A percentile compares a stretch with the other conserved stretches of the same genome.
Conservation (phyloP, 2,888 invertebrate genomes). For the Ochropacha duplaris region DNA sequence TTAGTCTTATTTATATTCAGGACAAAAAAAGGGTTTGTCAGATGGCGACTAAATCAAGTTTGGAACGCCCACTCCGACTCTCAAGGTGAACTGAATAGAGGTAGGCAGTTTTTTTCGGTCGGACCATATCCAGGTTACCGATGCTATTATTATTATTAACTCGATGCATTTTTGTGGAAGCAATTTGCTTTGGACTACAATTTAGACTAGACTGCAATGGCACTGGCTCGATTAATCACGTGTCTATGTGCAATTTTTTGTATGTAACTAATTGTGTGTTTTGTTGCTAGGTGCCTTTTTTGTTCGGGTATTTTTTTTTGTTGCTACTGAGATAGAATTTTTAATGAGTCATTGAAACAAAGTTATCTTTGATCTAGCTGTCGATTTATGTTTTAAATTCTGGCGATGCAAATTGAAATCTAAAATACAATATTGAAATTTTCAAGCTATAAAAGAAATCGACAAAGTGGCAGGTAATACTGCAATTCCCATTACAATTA, state of each 20-base stretch:
- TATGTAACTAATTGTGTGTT: conserved; percentile 30
- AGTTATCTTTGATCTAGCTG: conserved; percentile 1
- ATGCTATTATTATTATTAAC: conserved; percentile 48
- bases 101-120: conserved; percentile 56
- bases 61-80: conserved; percentile 67
- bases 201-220: conserved; percentile 50
- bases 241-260: conserved; percentile 43
- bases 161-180: conserved; percentile 27
- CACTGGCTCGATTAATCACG: conserved; percentile 51
- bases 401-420: background rate
- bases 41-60: conserved; percentile 79
- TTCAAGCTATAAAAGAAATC: background rate
- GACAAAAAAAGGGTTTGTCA: conserved; percentile 80
- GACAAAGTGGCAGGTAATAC: background rate
- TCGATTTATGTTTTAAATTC: background rate
- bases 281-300: conserved; percentile 49
- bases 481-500: background rate
- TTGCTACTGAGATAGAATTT: background rate
- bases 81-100: conserved; percentile 72
- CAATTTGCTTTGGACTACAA: conserved; percentile 36
- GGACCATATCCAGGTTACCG: conserved; percentile 53
- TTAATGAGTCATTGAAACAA: conserved; percentile 3
- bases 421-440: background rate
- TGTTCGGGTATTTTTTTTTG: conserved; percentile 8
- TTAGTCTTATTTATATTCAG: conserved; percentile 78